Conservation (phyloP, 2,797 vertebrate species). For the Acanthornis magna region DNA sequence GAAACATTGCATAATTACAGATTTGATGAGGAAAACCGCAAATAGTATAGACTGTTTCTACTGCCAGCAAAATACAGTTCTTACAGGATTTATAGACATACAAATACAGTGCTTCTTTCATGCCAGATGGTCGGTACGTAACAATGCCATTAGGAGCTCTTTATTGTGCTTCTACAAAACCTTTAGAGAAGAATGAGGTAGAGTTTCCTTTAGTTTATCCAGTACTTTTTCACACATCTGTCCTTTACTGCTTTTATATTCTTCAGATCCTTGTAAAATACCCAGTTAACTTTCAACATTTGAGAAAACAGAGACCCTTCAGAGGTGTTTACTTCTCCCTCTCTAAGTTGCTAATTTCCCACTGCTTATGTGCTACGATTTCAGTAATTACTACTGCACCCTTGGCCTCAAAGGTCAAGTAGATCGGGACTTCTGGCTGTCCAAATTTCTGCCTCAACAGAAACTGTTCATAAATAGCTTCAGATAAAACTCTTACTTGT, state of each 20-base stretch:
- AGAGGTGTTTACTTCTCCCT: constrained; percentile 22
- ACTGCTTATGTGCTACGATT: neutral
- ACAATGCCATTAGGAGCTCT: constrained; percentile 62
- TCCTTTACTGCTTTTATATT: constrained; percentile 32
- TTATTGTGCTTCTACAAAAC: constrained; percentile 74
- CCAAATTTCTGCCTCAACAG: neutral
- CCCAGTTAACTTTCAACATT: constrained; percentile 10
- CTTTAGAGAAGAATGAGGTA: constrained; percentile 75
- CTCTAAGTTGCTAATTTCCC: neutral
- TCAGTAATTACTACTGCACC: neutral
- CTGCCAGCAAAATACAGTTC: constrained; percentile 72
- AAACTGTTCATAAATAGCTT: neutral
- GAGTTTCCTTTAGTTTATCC: constrained; percentile 67
- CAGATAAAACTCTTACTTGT: neutral
- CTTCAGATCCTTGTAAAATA: constrained; percentile 40
- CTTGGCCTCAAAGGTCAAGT: neutral
- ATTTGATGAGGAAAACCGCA: constrained; percentile 65
- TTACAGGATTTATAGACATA: constrained; percentile 67
- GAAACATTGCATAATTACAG: constrained; percentile 69
- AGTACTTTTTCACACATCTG: constrained; percentile 46
- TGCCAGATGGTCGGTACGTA: constrained; percentile 60
- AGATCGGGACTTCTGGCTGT: neutral
- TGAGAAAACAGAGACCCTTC: constrained; percentile 28
- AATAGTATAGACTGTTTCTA: constrained; percentile 65
- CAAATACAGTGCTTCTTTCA: constrained; percentile 64